Evolutionary conservation across 1,140 invertebrate species (phyloP).

Genomic region (Calephelis virginiensis): DNA sequence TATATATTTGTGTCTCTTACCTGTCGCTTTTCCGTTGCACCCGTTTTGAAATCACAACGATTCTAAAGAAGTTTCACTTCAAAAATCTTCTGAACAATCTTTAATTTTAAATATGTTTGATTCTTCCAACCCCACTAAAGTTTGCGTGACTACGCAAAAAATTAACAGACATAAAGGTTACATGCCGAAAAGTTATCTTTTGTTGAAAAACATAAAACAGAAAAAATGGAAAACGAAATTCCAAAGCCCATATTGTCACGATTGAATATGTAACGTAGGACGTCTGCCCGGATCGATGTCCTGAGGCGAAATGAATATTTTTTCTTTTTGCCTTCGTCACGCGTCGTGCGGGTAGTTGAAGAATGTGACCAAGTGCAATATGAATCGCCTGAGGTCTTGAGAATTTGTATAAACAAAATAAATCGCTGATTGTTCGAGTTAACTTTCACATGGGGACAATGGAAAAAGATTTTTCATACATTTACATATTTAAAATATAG

Average conservation of each 20-base stretch:
- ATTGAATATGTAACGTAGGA: slow-evolving; percentile 12
- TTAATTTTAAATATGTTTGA: too few relatives aligned
- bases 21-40: too few relatives aligned
- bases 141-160: too few relatives aligned
- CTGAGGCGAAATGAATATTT: slow-evolving; percentile 10
- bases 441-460: neutral
- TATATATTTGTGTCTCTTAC: too few relatives aligned
- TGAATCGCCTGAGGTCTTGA: slow-evolving; percentile 3
- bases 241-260: slow-evolving; percentile 12
- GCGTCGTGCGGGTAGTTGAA: slow-evolving; percentile 13
- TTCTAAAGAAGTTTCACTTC: too few relatives aligned
- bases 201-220: neutral
- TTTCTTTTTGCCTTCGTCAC: slow-evolving; percentile 5
- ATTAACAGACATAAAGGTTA: neutral
- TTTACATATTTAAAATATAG: neutral
- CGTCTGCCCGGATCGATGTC: slow-evolving; percentile 7
- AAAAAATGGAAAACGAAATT: neutral
- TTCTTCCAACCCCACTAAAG: too few relatives aligned
- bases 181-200: neutral
- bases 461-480: neutral
- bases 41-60: too few relatives aligned
- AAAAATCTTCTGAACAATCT: too few relatives aligned
- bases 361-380: slow-evolving; percentile 18
- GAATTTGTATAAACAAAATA: slow-evolving; percentile 10
- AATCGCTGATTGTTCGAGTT: neutral